phyloP scores from a whole-genome alignment of 2,888 invertebrate genomes.

The Abrostola triplasia region DNA sequence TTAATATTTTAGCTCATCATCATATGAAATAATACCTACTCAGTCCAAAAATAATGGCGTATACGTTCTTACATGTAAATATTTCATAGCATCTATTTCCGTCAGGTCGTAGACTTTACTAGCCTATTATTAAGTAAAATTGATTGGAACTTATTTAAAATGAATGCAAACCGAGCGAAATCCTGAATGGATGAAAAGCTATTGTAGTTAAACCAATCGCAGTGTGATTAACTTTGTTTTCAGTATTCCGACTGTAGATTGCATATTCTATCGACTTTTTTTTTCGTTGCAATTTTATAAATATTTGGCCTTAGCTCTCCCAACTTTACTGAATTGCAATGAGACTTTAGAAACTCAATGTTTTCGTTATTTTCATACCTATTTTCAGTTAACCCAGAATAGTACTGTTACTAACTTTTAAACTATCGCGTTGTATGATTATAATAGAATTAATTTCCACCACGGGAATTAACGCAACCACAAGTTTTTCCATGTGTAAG shows the following conservation, averaged over 20 bases:
- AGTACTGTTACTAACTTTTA: too few relatives aligned
- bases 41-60: neutral
- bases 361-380: neutral
- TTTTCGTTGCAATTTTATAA: slow-evolving; percentile 31
- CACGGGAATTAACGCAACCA: too few relatives aligned
- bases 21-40: neutral
- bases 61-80: neutral
- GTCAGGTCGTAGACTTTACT: slow-evolving; percentile 5
- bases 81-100: neutral
- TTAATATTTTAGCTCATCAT: too few relatives aligned
- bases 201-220: slow-evolving; percentile 37
- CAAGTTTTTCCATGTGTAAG: too few relatives aligned
- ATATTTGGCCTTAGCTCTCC: neutral
- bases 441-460: too few relatives aligned
- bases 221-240: slow-evolving; percentile 30
- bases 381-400: neutral
- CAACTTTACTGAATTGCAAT: neutral
- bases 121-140: slow-evolving; percentile 15
- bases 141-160: slow-evolving; percentile 36
- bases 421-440: too few relatives aligned
- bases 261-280: slow-evolving; percentile 43
- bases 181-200: slow-evolving; percentile 24
- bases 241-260: slow-evolving; percentile 40
- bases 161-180: slow-evolving; percentile 34
- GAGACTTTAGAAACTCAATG: neutral